Percentiles rank a stretch among this genome's conserved stretches.
phyloP scores from a whole-genome alignment of 2,888 invertebrate genomes.

The Anthoptus insignis region DNA sequence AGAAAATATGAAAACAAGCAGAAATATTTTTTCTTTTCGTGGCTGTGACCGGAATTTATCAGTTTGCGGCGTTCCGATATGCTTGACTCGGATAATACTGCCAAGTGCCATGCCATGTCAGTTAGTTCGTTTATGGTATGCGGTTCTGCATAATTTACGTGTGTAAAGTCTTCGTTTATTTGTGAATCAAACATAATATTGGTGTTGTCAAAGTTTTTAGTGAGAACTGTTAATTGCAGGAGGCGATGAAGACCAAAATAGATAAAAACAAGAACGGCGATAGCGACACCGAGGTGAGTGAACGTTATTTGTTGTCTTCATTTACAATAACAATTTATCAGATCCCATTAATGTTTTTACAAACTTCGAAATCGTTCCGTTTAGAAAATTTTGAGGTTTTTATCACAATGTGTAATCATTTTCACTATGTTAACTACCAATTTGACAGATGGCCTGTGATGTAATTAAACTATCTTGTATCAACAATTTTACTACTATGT shows the following conservation, averaged over 20 bases:
- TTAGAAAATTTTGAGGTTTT: neutral
- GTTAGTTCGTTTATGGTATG: slow-evolving; percentile 78
- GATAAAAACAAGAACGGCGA: slow-evolving; percentile 87
- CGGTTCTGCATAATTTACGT: slow-evolving; percentile 76
- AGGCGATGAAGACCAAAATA: slow-evolving; percentile 87
- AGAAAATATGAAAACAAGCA: slow-evolving; percentile 29
- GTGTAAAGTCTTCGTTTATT: slow-evolving; percentile 67
- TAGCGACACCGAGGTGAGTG: slow-evolving; percentile 85
- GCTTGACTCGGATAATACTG: slow-evolving; percentile 60
- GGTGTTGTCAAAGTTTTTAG: slow-evolving; percentile 73
- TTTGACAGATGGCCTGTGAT: slow-evolving; percentile 45
- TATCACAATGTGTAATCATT: neutral
- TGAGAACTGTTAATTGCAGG: slow-evolving; percentile 76
- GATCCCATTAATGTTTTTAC: slow-evolving; percentile 6
- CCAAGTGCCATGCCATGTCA: slow-evolving; percentile 63
- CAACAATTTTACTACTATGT: slow-evolving; percentile 44
- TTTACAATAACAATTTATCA: slow-evolving; percentile 20
- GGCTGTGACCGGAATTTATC: slow-evolving; percentile 51
- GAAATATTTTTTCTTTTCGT: slow-evolving; percentile 32
- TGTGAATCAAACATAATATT: slow-evolving; percentile 64
- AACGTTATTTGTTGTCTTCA: slow-evolving; percentile 42
- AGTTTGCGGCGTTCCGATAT: slow-evolving; percentile 70
- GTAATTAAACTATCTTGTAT: no score
- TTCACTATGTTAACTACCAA: slow-evolving; percentile 22
- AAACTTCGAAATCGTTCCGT: neutral